phyloP scores from a whole-genome alignment of 1,140 invertebrate species.

The Glossosoma conforme region DNA sequence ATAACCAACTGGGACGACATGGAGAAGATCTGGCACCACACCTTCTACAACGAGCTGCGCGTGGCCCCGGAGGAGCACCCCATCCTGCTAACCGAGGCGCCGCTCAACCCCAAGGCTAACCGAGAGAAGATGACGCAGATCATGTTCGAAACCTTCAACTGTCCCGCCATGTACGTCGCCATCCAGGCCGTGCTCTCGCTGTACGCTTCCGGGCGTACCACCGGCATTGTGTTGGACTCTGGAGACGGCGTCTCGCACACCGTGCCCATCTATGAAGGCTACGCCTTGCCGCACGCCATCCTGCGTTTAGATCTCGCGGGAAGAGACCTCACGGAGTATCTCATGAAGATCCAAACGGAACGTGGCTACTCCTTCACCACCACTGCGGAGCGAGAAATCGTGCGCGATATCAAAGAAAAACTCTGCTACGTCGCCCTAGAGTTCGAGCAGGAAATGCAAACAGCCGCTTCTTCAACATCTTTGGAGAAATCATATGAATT shows the following conservation, averaged over 20 bases:
- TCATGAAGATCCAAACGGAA: constrained; percentile 86
- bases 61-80: constrained; percentile 89
- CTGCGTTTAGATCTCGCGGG: constrained; percentile 86
- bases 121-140: constrained; percentile 94
- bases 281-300: constrained; percentile 74
- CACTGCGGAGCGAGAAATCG: constrained; percentile 76
- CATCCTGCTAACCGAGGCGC: constrained; percentile 83
- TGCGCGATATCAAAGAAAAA: constrained; percentile 82
- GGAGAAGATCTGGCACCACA: constrained; percentile 81
- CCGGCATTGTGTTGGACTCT: constrained; percentile 88
- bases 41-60: constrained; percentile 82
- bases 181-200: constrained; percentile 89
- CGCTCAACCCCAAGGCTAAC: constrained; percentile 89
- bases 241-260: constrained; percentile 95
- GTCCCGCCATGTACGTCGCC: constrained; percentile 89
- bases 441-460: constrained; percentile 85
- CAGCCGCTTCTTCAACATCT: constrained; percentile 74
- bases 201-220: constrained; percentile 92
- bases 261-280: constrained; percentile 90
- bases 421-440: constrained; percentile 80
- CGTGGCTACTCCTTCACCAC: constrained; percentile 67
- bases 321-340: constrained; percentile 82
- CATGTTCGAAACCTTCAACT: constrained; percentile 94
- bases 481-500: constrained; percentile 84
- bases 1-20: constrained; percentile 86